These are phyloP conservation scores for Ectropis crepuscularia DNA, from an alignment of 2,888 invertebrate species.

Conservation along the genomic window DNA sequence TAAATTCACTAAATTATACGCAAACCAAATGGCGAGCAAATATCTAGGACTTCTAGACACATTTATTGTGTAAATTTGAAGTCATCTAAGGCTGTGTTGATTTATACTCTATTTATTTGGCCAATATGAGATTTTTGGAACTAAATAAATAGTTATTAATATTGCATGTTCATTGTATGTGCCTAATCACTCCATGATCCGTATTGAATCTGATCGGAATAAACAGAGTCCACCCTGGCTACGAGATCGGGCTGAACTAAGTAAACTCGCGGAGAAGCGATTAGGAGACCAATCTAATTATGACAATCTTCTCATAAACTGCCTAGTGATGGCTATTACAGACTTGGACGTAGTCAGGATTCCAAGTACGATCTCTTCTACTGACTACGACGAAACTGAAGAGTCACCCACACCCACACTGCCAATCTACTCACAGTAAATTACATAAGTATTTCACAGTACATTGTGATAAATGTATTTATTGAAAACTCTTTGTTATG, in stretches of 20 bases:
- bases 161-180: neutral
- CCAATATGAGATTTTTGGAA: too few relatives aligned
- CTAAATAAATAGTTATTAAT: too few relatives aligned
- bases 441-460: neutral
- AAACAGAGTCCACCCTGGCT: slow-evolving; percentile 1
- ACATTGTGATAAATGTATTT: too few relatives aligned
- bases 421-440: neutral
- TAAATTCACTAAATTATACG: too few relatives aligned
- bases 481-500: neutral
- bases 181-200: neutral
- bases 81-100: too few relatives aligned
- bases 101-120: too few relatives aligned
- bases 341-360: too few relatives aligned
- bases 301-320: neutral
- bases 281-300: slow-evolving; percentile 15
- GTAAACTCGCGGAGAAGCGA: slow-evolving; percentile 2
- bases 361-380: neutral
- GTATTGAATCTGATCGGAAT: neutral
- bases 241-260: slow-evolving; percentile 1
- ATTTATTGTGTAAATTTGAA: too few relatives aligned
- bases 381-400: too few relatives aligned
- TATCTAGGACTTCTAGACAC: too few relatives aligned
- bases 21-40: too few relatives aligned
- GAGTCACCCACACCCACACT: too few relatives aligned
- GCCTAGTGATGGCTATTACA: slow-evolving; percentile 2